Conservation (phyloP, 2,797 vertebrate species). For the Mormyrops boulengeri region DNA sequence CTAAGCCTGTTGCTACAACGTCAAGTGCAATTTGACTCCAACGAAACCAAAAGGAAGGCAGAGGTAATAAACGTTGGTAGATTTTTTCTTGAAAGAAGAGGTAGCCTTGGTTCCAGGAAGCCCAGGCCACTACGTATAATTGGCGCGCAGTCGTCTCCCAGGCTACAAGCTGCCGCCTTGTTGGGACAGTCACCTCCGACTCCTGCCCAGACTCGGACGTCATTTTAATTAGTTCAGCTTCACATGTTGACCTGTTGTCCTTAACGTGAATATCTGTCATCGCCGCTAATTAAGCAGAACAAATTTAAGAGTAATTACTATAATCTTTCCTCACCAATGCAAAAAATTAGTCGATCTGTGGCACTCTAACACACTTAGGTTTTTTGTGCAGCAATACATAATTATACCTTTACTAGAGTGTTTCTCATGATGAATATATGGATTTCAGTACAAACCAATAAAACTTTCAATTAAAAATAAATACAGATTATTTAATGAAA, state of each 20-base stretch:
- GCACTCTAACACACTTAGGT: background rate
- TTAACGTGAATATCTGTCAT: constrained; percentile 17
- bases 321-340: background rate
- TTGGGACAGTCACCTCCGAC: constrained; percentile 7
- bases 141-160: background rate
- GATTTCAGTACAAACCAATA: background rate
- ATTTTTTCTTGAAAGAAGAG: background rate
- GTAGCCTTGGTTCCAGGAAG: background rate
- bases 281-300: constrained; percentile 16
- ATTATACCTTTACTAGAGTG: background rate
- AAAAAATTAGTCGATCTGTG: background rate
- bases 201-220: constrained; percentile 1
- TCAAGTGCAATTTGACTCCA: background rate
- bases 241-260: constrained; percentile 12
- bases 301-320: constrained; percentile 14
- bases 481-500: background rate
- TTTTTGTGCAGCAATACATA: background rate
- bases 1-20: background rate
- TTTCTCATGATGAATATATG: background rate
- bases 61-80: background rate
- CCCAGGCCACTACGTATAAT: constrained; percentile 13
- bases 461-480: background rate
- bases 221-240: background rate
- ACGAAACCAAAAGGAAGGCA: background rate
- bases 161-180: constrained; percentile 24